Base-by-base conservation (phyloP, 2,113 vertebrate species). In the Oryzias woworae region DNA sequence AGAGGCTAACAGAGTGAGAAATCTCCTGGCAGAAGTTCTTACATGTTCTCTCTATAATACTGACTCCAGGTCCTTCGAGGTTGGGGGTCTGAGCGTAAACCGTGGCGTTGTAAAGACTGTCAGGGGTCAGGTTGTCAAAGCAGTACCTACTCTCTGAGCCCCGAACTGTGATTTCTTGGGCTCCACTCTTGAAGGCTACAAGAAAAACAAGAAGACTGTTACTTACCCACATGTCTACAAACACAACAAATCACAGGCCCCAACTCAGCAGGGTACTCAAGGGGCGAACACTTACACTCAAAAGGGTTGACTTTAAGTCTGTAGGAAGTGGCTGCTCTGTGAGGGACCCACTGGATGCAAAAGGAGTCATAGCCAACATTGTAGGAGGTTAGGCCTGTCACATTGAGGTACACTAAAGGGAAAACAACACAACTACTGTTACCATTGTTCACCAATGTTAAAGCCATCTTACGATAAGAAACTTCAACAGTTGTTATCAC, bases 21-120 rank as follows among this genome's bases (percentile, higher is more conserved):
- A 36, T 12, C 36, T 36, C 36, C 36, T 12, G 36, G 8, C 7
- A 36, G 17, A 24, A 14, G 15, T 47, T 63, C 92, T 88, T 90
- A 99, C 97, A 84, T 18, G 96, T 99, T 17, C 80, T 92, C 63
- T 98, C 95, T 78, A 87, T 96, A 28, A 94, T 79, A 15, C 89
- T 93, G 45, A 99, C 94, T 66, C 95, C 95, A 0, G 95, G 95
- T 12, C 97, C 97, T 68, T 99, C 97, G 1, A 97, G 88, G 79
- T 95, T 98, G 17, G 95, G 95, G 6, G 96, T 98, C 84, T 99
- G 97, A 67, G 95, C 93, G 88, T 91, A 98, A 42, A 96, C 92
- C 0, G 95, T 96, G 71, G 94, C 92, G 0, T 94, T 92, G 70
- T 99, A 98, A 18, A 95, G 91, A 0, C 92, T 93, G 62, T 98